Percentiles rank a stretch among this genome's conserved stretches.
Conservation (phyloP, 2,888 invertebrate genomes). For the Yponomeuta evonymella region DNA sequence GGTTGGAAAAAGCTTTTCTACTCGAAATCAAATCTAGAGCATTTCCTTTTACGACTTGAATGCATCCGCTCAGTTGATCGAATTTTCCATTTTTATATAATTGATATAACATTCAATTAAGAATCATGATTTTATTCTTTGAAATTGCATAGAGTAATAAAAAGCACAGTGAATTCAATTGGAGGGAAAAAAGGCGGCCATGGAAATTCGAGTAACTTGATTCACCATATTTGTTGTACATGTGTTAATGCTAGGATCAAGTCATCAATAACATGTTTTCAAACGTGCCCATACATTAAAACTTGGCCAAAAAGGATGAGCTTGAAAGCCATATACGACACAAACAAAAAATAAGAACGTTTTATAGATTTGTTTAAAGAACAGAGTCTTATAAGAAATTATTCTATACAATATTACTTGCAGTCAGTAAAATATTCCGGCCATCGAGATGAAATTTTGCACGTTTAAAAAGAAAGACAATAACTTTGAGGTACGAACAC, state of each 20-base stretch:
- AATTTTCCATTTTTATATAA: not conserved
- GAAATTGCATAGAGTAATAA: not conserved
- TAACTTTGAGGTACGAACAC: no score
- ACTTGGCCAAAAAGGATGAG: not conserved
- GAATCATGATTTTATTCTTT: not conserved
- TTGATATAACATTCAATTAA: not conserved
- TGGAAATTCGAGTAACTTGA: not conserved
- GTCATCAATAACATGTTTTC: not conserved
- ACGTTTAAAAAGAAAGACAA: no score
- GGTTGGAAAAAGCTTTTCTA: not conserved
- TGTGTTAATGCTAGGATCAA: not conserved
- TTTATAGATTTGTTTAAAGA: no score
- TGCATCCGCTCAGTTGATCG: not conserved
- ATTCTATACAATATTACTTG: no score
- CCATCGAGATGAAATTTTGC: no score
- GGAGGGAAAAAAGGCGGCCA: not conserved
- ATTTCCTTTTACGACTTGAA: conserved; percentile 3
- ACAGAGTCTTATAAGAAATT: not conserved
- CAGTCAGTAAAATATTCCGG: no score
- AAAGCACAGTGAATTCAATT: not conserved
- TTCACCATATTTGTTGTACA: not conserved
- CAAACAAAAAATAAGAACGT: no score
- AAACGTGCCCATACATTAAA: not conserved
- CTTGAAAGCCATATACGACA: not conserved
- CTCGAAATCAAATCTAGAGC: conserved; percentile 3